A percentile compares a stretch with the other conserved stretches of the same genome.
Conservation (phyloP, 2,797 vertebrate species). For the Myotis pilosus region DNA sequence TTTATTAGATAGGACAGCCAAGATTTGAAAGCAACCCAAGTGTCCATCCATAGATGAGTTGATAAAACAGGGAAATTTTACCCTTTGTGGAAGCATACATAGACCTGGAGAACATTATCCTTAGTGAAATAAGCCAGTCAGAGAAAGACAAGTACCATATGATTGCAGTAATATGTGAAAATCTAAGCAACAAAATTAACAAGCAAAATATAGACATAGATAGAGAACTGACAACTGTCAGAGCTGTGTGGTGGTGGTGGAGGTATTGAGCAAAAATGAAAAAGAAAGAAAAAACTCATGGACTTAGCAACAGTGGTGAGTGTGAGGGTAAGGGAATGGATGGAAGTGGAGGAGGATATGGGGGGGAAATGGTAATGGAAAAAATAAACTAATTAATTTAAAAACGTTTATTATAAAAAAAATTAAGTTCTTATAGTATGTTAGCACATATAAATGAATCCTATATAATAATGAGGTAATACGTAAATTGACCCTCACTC, state of each 20-base stretch:
- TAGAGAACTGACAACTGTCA: neutral
- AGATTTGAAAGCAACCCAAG: neutral
- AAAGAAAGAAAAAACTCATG: neutral
- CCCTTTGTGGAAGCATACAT: neutral
- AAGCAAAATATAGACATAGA: neutral
- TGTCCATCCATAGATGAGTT: neutral
- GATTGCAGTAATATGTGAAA: neutral
- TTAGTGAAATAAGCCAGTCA: neutral
- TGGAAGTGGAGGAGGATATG: neutral
- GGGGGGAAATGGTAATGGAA: neutral
- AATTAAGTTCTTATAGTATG: neutral
- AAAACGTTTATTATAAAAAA: slow-evolving; percentile 18
- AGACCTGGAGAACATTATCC: neutral
- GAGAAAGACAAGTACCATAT: neutral
- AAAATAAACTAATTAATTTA: neutral
- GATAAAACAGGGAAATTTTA: neutral
- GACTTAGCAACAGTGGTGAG: neutral
- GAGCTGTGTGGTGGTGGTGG: neutral
- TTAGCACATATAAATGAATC: neutral
- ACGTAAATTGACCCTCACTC: too few relatives aligned
- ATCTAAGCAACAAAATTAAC: neutral
- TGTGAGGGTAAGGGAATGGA: neutral
- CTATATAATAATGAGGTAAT: too few relatives aligned
- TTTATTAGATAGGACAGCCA: neutral
- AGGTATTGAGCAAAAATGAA: neutral